Evolutionary conservation across 2,888 invertebrate species (phyloP).

Genomic region (Opisthograptis luteolata): DNA sequence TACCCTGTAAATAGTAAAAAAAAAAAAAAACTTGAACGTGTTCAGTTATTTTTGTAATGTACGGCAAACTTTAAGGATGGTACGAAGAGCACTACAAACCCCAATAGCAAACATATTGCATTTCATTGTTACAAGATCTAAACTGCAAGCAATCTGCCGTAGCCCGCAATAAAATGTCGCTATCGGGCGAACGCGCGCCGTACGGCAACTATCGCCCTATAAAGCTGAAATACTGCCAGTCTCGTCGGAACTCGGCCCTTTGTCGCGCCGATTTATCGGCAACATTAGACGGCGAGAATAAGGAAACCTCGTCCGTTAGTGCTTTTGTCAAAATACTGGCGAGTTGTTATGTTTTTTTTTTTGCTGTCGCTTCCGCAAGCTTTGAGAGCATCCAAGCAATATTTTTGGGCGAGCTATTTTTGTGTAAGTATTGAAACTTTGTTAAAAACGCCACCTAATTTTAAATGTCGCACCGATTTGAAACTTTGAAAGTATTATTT

Average conservation of each 20-base stretch:
- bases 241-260: conserved; percentile 20
- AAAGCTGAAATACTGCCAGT: conserved; percentile 31
- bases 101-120: too few species aligned
- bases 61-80: too few species aligned
- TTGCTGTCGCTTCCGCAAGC: neutral
- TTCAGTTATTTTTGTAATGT: too few species aligned
- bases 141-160: conserved; percentile 16
- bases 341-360: conserved; percentile 19
- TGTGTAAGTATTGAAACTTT: too few species aligned
- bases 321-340: conserved; percentile 15
- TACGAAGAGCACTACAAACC: too few species aligned
- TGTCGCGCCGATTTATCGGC: conserved; percentile 38
- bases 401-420: too few species aligned
- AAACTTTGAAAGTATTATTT: too few species aligned
- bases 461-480: neutral
- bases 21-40: too few species aligned
- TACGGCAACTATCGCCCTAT: conserved; percentile 24
- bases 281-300: conserved; percentile 16
- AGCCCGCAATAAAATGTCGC: conserved; percentile 8
- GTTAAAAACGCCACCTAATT: too few species aligned
- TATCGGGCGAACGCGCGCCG: conserved; percentile 3
- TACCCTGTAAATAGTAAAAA: too few species aligned
- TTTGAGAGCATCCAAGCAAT: too few species aligned
- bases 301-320: conserved; percentile 9
- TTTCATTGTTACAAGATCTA: conserved; percentile 3